These are phyloP conservation scores for Octodon degus DNA, from an alignment of 2,113 vertebrate genomes.

Conservation along the genomic window DNA sequence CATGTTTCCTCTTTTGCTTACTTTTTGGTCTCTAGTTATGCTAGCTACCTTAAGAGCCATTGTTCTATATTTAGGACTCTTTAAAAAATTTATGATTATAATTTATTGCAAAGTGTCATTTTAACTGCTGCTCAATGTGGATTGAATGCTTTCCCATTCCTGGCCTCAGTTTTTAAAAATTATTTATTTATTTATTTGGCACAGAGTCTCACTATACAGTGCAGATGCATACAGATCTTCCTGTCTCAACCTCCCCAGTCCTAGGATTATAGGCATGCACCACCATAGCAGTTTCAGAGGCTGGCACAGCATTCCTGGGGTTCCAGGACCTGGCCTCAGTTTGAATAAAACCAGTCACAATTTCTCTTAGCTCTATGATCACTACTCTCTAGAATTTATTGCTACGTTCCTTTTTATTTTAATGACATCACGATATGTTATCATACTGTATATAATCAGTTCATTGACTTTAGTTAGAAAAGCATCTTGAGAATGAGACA, in stretches of 20 bases:
- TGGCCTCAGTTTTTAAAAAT: background rate
- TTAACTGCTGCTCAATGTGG: background rate
- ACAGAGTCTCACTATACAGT: too few relatives aligned
- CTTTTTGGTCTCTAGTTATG: background rate
- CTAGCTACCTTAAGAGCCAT: background rate
- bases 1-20: background rate
- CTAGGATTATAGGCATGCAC: too few relatives aligned
- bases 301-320: too few relatives aligned
- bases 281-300: too few relatives aligned
- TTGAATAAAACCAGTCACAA: background rate
- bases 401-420: background rate
- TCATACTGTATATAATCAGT: background rate
- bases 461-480: slow-evolving; percentile 11
- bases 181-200: too few relatives aligned
- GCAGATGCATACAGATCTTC: too few relatives aligned
- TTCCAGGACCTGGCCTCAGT: background rate
- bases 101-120: background rate
- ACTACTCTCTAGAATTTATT: background rate
- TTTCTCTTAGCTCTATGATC: background rate
- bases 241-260: too few relatives aligned
- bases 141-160: background rate
- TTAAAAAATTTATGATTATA: background rate
- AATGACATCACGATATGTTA: background rate
- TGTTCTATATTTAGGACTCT: background rate
- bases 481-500: slow-evolving; percentile 9